Percentiles rank a stretch among this genome's conserved stretches.
Evolutionary conservation across 2,797 vertebrate species (phyloP).

Genomic region (Leontopithecus rosalia): DNA sequence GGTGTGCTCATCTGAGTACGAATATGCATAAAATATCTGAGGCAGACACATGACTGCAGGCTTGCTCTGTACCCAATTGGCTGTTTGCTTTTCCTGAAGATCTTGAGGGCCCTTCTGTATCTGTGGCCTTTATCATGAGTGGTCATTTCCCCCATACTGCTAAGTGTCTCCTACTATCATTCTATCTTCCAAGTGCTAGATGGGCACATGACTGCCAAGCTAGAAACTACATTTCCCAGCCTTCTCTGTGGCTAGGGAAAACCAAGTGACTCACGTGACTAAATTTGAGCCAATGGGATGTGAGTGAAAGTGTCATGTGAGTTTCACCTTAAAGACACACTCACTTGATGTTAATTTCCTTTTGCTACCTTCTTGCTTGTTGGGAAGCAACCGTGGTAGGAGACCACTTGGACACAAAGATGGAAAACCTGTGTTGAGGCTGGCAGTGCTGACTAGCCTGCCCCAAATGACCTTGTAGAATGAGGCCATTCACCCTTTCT

Average conservation of each 20-base stretch:
- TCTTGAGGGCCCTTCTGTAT: not conserved
- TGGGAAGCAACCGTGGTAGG: not conserved
- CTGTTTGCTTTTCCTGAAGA: not conserved
- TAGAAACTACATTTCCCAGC: not conserved
- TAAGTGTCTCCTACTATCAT: not conserved
- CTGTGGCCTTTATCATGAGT: not conserved
- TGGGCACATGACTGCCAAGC: not conserved
- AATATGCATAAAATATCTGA: fast-evolving
- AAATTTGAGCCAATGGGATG: not conserved
- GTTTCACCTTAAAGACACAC: not conserved
- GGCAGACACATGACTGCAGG: not conserved
- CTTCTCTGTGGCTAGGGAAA: not conserved
- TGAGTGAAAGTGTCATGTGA: not conserved
- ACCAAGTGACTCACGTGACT: not conserved
- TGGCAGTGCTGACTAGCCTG: fast-evolving
- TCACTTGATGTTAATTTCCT: not conserved
- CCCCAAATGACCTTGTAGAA: not conserved
- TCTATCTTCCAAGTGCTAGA: not conserved
- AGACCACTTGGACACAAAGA: not conserved
- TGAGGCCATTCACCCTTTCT: not conserved
- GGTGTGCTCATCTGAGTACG: not conserved
- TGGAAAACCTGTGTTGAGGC: not conserved
- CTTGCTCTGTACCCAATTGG: not conserved
- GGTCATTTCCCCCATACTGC: not conserved
- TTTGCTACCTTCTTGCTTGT: not conserved